Evolutionary conservation across 2,113 vertebrate genomes (phyloP).

Genomic region (Cairina moschata): DNA sequence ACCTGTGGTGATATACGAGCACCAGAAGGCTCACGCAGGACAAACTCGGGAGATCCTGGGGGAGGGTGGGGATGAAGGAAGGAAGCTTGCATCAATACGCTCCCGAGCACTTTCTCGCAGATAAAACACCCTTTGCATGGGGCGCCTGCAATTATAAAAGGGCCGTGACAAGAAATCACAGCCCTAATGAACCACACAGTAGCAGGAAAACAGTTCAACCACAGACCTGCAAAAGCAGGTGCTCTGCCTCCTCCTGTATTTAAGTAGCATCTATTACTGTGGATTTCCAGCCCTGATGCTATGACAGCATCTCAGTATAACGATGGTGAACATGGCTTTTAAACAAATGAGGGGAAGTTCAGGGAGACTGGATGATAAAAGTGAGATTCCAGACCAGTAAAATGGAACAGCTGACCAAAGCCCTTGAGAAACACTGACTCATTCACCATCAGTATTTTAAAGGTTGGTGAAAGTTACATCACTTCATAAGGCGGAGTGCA

Average conservation of each 20-base stretch:
- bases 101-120: background rate
- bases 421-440: constrained; percentile 51
- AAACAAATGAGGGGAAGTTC: background rate
- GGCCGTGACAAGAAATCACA: background rate
- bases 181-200: fast-evolving
- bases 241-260: background rate
- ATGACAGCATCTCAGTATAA: background rate
- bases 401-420: constrained; percentile 52
- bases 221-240: background rate
- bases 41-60: background rate
- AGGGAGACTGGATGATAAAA: background rate
- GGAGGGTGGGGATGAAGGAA: background rate
- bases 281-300: background rate
- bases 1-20: background rate
- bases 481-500: constrained; percentile 16
- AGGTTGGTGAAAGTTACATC: constrained; percentile 51
- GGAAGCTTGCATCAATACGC: background rate
- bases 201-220: background rate
- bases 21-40: background rate
- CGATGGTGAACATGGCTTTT: background rate
- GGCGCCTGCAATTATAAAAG: background rate
- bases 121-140: background rate
- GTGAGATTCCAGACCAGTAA: constrained; percentile 61
- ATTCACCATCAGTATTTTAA: constrained; percentile 39
- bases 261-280: background rate